Evolutionary conservation across 2,888 invertebrate genomes (phyloP).

Genomic region (Oscheius sp.): DNA sequence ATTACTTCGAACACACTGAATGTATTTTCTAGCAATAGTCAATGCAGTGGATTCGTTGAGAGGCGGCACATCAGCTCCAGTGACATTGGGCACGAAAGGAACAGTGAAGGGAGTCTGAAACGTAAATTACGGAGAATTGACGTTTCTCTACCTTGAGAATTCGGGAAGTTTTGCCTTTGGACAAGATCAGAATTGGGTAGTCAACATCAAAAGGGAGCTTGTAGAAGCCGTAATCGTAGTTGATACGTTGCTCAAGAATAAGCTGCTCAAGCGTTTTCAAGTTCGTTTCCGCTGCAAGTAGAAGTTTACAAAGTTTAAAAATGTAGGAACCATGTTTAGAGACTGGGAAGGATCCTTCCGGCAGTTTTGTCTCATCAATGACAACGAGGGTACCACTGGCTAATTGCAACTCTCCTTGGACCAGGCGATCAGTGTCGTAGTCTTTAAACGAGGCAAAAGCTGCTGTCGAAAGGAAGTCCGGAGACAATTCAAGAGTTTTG

Average conservation of each 20-base stretch:
- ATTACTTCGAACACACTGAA: conserved; percentile 14
- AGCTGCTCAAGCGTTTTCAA: conserved; percentile 29
- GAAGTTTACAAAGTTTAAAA: not conserved
- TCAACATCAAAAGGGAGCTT: conserved; percentile 37
- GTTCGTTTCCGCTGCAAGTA: conserved; percentile 28
- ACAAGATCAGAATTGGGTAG: conserved; percentile 31
- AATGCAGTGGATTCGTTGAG: not conserved
- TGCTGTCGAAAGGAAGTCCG: conserved; percentile 16
- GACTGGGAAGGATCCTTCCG: conserved; percentile 29
- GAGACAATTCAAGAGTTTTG: conserved; percentile 20
- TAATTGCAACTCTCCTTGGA: conserved; percentile 34
- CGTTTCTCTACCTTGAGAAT: conserved; percentile 10
- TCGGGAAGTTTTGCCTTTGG: conserved; percentile 19
- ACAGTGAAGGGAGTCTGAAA: conserved; percentile 37
- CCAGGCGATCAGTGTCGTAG: conserved; percentile 14
- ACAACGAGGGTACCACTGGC: conserved; percentile 33
- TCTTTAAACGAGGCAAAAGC: conserved; percentile 34
- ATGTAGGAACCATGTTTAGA: conserved; percentile 17
- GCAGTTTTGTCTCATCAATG: conserved; percentile 35
- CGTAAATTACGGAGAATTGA: not conserved
- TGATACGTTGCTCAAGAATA: conserved; percentile 33
- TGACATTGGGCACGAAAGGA: conserved; percentile 2
- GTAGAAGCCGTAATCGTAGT: conserved; percentile 26
- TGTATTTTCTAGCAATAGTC: conserved; percentile 23
- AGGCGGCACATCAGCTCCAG: not conserved